Base-by-base conservation (phyloP, 1,140 invertebrate species). In the Potamilus streckersoni region DNA sequence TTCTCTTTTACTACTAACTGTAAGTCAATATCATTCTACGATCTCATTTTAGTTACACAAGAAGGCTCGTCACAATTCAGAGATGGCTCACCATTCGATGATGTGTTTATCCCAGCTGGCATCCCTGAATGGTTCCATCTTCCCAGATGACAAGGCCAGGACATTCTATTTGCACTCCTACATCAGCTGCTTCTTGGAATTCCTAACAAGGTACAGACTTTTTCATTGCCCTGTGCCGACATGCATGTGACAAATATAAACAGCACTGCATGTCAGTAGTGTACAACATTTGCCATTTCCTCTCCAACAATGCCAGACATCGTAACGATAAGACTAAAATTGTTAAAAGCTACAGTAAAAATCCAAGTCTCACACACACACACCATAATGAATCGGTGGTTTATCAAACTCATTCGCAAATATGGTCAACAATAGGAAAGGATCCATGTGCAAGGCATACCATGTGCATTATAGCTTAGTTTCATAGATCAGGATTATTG, bases 41-140 rank as follows among this genome's bases (percentile, higher is more conserved):
- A 49, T 49, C 11, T 49, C 38, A 49, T 49, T 38, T 49, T 79
- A 95, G 90, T 91, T 96, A 69, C 95, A 96, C 88, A 93, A 94
- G 92, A 94, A 95, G 91, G 93, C 96, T 15, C 91, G 95, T 61
- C 92, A 92, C 55, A 93, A 94, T 84, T 93, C 93, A 16, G 93
- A 94, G 62, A 90, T 96, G 79, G 92, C 93, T 59, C 94, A 95
- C 88, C 93, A 94, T 80, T 93, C 94, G 15, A 87, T 96, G 23
- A 94, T 92, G 73, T 96, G 95, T 90, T 90, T 97, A 31, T 93
- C 94, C 16, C 96, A 97, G 86, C 90, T 97, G 58, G 93, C 94
- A 0, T 93, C 93, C 49, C 88, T 97, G n/a, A 94, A 93, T 90
- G 95, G 95, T 6, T 84, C 90, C 15, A 91, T 95, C 14, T 88